Evolutionary conservation across 2,797 vertebrate species (phyloP), one percentile per base, ranked within the genome.

Genomic region (Podarcis siculus): DNA sequence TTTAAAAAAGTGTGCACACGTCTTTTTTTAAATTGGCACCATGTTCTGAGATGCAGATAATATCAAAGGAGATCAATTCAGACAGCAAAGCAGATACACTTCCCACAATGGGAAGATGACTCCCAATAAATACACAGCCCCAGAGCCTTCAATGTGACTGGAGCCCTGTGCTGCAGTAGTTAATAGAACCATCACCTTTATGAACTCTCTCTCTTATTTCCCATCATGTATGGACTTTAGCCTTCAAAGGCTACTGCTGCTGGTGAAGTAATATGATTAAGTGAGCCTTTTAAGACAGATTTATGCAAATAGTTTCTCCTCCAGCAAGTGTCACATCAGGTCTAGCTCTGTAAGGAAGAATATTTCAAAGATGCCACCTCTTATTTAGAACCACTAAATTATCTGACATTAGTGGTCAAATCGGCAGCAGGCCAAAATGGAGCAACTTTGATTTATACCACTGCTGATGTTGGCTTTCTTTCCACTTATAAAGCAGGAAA

Each of bases 231-330:
- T 95, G 95, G 95, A 95, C 95, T 95, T 94, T 94, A 95, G 96
- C 94, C 94, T 95, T 94, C 30, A 77, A 95, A 96, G 96, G 96
- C 96, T 95, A 96, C 94, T 89, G 81, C 42, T 91, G 92, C 93
- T 92, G 96, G 93, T 97, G 97, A 97, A 97, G 96, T 97, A 95
- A 97, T 97, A 95, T 95, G 95, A 97, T 96, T 95, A 94, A 95
- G 95, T 93, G 95, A 95, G 94, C 95, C 92, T 93, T 91, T 91
- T 94, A 73, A 79, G 96, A 96, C 95, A 97, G 97, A 97, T 97
- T 97, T 97, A 97, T 96, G 95, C 93, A 89, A 90, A 80, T 85
- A 92, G 90, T 86, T 92, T 95, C 90, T 95, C 95, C 90, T 95
- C 79, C 85, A 92, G 92, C 91, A 92, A 95, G 93, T 94, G 95